Evolutionary conservation across 1,140 invertebrate genomes (phyloP), one percentile per base, ranked within the genome.

Genomic region (Anthonomus grandis): DNA sequence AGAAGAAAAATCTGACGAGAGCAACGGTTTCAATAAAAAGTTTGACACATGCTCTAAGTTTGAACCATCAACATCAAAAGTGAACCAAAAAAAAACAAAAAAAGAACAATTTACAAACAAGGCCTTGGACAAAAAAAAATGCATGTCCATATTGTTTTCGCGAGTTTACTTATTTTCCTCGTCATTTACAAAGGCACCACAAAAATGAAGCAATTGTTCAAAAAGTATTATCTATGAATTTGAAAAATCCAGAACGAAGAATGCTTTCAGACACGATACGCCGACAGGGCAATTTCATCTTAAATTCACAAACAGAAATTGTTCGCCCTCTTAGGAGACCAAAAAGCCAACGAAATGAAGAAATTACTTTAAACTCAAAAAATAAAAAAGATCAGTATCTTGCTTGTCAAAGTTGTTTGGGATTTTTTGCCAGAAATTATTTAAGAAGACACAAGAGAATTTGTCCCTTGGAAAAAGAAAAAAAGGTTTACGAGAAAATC

Each of bases 71-170:
- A n/a, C 38, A 17, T 17, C 5, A 47, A 57, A 38, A 21, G 39
- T 51, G 6, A n/a, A n/a, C n/a, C n/a, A n/a, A n/a, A n/a, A n/a
- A n/a, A n/a, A n/a, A n/a, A n/a, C n/a, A n/a, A n/a, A n/a, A n/a
- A n/a, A n/a, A n/a, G 38, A 57, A 34, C 21, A 51, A 42, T 37
- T 22, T 47, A 18, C 31, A 10, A 61, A 45, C 24, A 15, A 58
- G 60, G 36, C 42, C 36, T 21, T 63, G 57, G 47, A 62, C 52
- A 45, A 62, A 63, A 49, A 56, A 63, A 47, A 47, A 46, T 41
- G 25, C 24, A 31, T 60, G 61, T 34, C 37, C 57, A 10, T 64
- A 61, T 23, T 57, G 59, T 48, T 48, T 46, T 39, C 23, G 12
- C 12, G 60, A 62, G 10, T 34, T 62, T 5, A 59, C 59, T 9